These are phyloP conservation scores for Drosophila anomalipes DNA, from an alignment of 2,888 invertebrate species.

Conservation along the genomic window DNA sequence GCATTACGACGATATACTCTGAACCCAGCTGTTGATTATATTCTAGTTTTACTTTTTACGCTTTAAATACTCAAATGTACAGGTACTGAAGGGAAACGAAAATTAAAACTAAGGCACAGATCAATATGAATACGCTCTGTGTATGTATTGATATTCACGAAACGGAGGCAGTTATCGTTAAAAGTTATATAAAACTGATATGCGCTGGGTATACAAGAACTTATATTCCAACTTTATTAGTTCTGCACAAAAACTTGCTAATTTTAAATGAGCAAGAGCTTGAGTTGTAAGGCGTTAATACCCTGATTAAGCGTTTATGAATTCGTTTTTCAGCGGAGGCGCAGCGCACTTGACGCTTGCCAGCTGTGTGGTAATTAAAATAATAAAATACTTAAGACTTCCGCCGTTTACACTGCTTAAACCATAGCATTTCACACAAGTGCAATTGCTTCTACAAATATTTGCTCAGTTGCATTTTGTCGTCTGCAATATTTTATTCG, in stretches of 20 bases:
- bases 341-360: background rate
- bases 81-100: background rate
- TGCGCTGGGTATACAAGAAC: background rate
- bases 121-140: background rate
- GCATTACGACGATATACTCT: too few relatives aligned
- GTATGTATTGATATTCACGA: background rate
- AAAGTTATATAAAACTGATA: background rate
- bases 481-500: background rate
- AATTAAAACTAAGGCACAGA: background rate
- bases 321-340: background rate
- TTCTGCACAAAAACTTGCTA: background rate
- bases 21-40: background rate
- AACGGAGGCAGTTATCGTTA: too few relatives aligned
- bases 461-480: slow-evolving; percentile 22
- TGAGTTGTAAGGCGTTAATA: background rate
- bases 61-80: background rate
- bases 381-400: background rate
- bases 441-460: slow-evolving; percentile 8
- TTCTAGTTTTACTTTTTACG: background rate
- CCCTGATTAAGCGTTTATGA: background rate
- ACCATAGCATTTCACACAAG: background rate
- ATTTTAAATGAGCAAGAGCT: background rate
- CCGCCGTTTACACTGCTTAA: background rate
- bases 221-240: background rate
- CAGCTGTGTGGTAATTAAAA: background rate